Base-by-base conservation (phyloP, 2,797 vertebrate species). In the Cirrhinus mrigala region DNA sequence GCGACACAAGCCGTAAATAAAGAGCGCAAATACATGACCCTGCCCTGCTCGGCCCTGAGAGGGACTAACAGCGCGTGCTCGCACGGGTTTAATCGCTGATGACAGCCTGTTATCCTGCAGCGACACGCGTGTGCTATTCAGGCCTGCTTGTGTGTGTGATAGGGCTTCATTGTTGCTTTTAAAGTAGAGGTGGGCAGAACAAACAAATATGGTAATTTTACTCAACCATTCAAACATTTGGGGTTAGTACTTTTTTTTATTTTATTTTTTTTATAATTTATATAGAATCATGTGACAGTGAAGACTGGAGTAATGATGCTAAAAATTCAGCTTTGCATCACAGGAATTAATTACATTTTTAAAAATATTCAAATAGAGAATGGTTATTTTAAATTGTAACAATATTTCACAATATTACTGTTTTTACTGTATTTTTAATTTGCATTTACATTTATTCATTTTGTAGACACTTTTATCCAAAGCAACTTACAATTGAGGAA, bases 1-100 rank as follows among this genome's bases (percentile, higher is more conserved):
- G 74, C 64, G 93, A 93, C 92, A 93, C 87, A 90, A 79, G 87
- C 87, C 88, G 92, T 94, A 93, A 94, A 93, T 91, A 93, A 93
- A 93, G 84, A 87, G 82, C 84, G 90, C 85, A 85, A 91, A 92
- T 27, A 93, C 90, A 91, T 87, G 91, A 91, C 90, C 91, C 77
- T 78, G 64, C 89, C 68, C 83, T 83, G 75, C 50, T 71, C 9
- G 79, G 82, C 77, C 88, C 89, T 86, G 83, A 54, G 77, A 91
- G 91, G 89, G 88, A 92, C 90, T n/a, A 58, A 48, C n/a, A 40
- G 29, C 18, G 7, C 88, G 66, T 54, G 60, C 62, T 52, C 33
- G 22, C 71, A 81, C 75, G 64, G 56, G 82, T 84, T 92, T 92
- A 90, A 92, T 91, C 87, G 76, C 77, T 82, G 56, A 90, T 92